These are phyloP conservation scores for Tethya wilhelma DNA, from an alignment of 37 sponge, comb jelly and placozoan genomes.

Conservation along the genomic window DNA sequence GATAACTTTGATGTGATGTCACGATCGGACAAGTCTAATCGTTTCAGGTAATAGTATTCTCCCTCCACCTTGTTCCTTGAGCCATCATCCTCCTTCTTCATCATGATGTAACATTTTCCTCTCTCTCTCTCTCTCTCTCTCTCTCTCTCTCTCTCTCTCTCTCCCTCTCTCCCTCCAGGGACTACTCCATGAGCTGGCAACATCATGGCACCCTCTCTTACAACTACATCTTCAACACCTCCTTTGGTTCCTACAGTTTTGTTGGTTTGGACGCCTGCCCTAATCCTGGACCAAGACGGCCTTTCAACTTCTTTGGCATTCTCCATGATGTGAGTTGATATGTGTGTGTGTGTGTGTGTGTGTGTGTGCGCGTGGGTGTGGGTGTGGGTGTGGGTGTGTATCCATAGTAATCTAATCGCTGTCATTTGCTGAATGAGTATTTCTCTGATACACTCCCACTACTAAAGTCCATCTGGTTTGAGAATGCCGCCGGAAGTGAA, in stretches of 20 bases:
- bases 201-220: slow-evolving; percentile 46
- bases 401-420: too few relatives aligned
- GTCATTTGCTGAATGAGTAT: too few relatives aligned
- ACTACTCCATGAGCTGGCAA: slow-evolving; percentile 48
- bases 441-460: too few relatives aligned
- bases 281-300: slow-evolving; percentile 78
- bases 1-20: slow-evolving; percentile 71
- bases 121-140: not conserved
- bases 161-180: not conserved
- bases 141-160: not conserved
- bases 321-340: slow-evolving; percentile 62
- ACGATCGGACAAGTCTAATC: slow-evolving; percentile 13
- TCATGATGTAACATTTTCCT: not conserved
- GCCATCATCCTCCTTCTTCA: not conserved
- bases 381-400: too few relatives aligned
- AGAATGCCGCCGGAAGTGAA: too few relatives aligned
- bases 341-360: too few relatives aligned
- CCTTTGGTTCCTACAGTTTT: slow-evolving; percentile 82
- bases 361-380: too few relatives aligned
- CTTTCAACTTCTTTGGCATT: slow-evolving; percentile 93
- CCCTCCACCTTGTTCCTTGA: not conserved
- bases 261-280: slow-evolving; percentile 87
- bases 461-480: too few relatives aligned
- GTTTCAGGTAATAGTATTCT: slow-evolving; percentile 22
- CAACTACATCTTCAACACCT: slow-evolving; percentile 55